Percentiles rank a stretch among this genome's conserved stretches.
These are phyloP conservation scores for Lonchura striata DNA, from an alignment of 2,113 vertebrate genomes.

Conservation along the genomic window DNA sequence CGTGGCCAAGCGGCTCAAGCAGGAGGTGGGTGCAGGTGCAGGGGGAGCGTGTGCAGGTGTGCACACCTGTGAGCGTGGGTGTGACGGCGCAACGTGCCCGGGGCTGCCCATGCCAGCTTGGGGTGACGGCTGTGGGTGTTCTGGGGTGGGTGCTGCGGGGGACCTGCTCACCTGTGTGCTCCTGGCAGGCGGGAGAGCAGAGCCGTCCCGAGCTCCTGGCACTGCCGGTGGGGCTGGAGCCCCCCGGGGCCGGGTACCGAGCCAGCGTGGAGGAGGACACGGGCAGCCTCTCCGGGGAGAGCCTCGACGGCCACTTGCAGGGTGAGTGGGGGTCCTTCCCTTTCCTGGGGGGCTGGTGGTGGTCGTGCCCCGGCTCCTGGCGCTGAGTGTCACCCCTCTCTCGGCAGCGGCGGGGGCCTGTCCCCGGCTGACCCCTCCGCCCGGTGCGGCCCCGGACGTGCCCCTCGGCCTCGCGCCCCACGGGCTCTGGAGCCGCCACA, in stretches of 20 bases:
- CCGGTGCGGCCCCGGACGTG: constrained; percentile 77
- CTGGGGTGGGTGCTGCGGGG: neutral
- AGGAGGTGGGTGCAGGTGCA: constrained; percentile 78
- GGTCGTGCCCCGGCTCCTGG: accelerated
- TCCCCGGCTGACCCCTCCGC: constrained; percentile 80
- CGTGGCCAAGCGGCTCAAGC: constrained; percentile 83
- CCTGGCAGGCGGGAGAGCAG: constrained; percentile 70
- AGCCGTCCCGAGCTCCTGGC: constrained; percentile 70
- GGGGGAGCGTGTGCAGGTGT: neutral
- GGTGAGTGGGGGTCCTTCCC: constrained; percentile 66
- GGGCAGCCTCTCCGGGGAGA: constrained; percentile 85
- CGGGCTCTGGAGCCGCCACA: constrained; percentile 90
- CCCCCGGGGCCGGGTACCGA: constrained; percentile 59
- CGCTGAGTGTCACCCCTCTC: neutral
- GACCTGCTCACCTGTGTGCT: neutral
- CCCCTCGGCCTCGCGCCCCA: constrained; percentile 77
- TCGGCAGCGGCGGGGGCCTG: constrained; percentile 71
- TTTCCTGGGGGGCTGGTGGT: too few species aligned
- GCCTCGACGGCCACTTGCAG: constrained; percentile 85
- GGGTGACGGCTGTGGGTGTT: accelerated
- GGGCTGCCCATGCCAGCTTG: neutral
- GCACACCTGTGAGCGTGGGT: neutral
- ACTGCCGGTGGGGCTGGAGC: constrained; percentile 59
- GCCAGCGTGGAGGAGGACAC: constrained; percentile 86
- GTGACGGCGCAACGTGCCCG: accelerated